Base-by-base conservation (phyloP, 2,888 invertebrate genomes). In the Andrena camellia region DNA sequence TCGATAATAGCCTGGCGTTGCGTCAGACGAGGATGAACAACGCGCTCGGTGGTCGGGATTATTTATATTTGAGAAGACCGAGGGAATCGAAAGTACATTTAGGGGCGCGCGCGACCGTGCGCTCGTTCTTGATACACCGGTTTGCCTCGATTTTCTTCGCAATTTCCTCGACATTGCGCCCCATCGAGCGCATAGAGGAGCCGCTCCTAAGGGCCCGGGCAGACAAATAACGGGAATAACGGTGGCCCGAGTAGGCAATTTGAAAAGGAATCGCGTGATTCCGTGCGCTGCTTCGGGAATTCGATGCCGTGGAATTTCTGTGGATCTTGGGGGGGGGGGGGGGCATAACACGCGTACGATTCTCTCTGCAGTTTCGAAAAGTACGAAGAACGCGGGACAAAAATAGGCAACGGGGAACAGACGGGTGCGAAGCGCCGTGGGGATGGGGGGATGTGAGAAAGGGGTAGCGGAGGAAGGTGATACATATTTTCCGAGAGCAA, bases 401-500 rank as follows among this genome's bases (percentile, higher is more conserved):
- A 29, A 52, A n/a, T 8, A n/a, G 0, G 10, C 1, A n/a, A 48
- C 13, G n/a, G 63, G 3, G 13, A 54, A 8, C n/a, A 4, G 42
- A 10, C 20, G 17, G 26, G 10, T 0, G 17, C 31, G 13, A 5
- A 20, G 10, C 23, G 1, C 48, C 20, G n/a, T 8, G 8, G 20
- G n/a, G n/a, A 8, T n/a, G 42, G 50, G 72, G 33, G n/a, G 29
- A 10, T 31, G 50, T 6, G 78, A 20, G 67, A 50, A 67, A 17
- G 72, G 52, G 69, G 31, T 60, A 59, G 35, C 26, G 78, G 63
- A 31, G 69, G 78, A 73, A 81, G 87, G 88, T 90, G 90, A 91
- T 80, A 81, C 91, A 92, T 91, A 91, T 92, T 91, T 90, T 91
- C 88, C 80, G 84, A 78, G 88, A 83, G 81, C 81, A 81, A 69